Base-by-base conservation (phyloP, 2,113 vertebrate genomes). In the Megaleporinus macrocephalus region DNA sequence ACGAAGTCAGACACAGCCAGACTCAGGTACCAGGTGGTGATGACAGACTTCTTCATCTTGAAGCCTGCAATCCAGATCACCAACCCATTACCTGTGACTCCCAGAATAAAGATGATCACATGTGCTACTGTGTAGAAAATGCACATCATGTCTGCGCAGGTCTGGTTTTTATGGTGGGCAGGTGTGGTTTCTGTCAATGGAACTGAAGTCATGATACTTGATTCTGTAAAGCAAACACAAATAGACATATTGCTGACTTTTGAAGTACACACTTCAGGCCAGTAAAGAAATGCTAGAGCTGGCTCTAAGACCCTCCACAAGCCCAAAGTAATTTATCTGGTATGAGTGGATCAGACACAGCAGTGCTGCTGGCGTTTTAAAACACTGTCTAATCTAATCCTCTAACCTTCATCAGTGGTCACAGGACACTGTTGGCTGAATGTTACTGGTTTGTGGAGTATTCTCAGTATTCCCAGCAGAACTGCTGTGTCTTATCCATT, bases 51-150 rank as follows among this genome's bases (percentile, higher is more conserved):
- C 53, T 55, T 55, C 20, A 55, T 22, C 53, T 14, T 55, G 22
- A 55, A 55, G 5, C 53, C 16, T 22, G 53, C 53, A 7, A 55
- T 55, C 53, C 53, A 55, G 16, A 55, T 55, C 18, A 55, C 53
- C 20, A 55, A 22, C 5, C 53, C 53, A 55, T 55, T 55, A 22
- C 53, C 53, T 22, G 53, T 13, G 14, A 55, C 5, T 1, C 53
- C 53, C 53, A 55, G 53, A 7, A 55, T 6, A 6, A 55, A 55
- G 53, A 55, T 55, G 5, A 6, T 22, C 18, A 22, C 16, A 61
- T 91, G 96, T 1, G 20, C 53, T 1, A 55, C 18, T 55, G 53
- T 7, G 20, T 55, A 55, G 53, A 55, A 55, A 4, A 55, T 22
- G 5, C 53, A 55, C 2, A 4, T 20, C 5, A 5, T 6, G 4